phyloP scores from a whole-genome alignment of 64 coral and sea anemone genomes.

The Astreopora myriophthalma region DNA sequence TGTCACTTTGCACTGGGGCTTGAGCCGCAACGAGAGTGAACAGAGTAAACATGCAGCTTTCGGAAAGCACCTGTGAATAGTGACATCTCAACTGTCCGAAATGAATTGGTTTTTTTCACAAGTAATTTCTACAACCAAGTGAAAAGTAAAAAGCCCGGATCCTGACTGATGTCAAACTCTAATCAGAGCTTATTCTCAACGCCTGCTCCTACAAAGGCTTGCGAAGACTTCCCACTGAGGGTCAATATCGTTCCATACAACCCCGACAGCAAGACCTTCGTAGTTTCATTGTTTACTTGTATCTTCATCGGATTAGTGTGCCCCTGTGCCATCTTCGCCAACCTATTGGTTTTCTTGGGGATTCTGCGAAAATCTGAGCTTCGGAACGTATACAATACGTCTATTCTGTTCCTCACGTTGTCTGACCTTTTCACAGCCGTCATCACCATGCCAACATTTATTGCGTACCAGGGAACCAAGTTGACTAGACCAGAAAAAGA shows the following conservation, averaged over 20 bases:
- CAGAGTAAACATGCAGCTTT: neutral
- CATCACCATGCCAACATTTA: slow-evolving; percentile 57
- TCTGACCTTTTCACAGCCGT: slow-evolving; percentile 62
- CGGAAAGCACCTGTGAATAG: neutral
- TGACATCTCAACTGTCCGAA: neutral
- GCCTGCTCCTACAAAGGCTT: neutral
- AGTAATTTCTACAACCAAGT: neutral
- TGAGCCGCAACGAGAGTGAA: neutral
- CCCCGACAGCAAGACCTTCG: neutral
- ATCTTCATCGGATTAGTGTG: slow-evolving; percentile 69
- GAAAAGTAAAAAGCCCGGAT: neutral
- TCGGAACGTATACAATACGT: slow-evolving; percentile 71
- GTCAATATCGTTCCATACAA: slow-evolving; percentile 67
- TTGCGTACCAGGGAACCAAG: slow-evolving; percentile 73
- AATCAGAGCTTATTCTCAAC: neutral
- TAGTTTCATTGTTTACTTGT: slow-evolving; percentile 65
- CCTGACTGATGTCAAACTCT: neutral
- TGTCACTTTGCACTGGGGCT: neutral
- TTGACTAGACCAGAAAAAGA: neutral
- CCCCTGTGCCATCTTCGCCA: slow-evolving; percentile 53
- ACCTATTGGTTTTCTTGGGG: slow-evolving; percentile 76
- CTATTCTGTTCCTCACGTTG: slow-evolving; percentile 69
- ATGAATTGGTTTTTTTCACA: neutral
- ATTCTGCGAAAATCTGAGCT: slow-evolving; percentile 77
- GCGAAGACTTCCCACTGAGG: slow-evolving; percentile 25